A percentile compares a stretch with the other conserved stretches of the same genome.
Conservation (phyloP, 1,140 invertebrate species). For the Nylanderia fulva region DNA sequence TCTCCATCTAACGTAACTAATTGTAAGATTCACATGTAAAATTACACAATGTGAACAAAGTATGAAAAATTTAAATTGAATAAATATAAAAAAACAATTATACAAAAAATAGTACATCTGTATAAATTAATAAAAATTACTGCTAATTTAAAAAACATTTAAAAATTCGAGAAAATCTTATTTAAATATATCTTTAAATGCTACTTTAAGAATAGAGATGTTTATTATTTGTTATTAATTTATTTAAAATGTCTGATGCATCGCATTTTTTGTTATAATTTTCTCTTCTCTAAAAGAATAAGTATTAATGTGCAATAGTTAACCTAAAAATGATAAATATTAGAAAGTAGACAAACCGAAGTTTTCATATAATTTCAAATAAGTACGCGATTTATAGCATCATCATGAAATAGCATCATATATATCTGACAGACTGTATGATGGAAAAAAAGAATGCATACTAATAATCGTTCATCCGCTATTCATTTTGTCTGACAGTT, state of each 20-base stretch:
- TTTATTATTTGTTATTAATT: neutral
- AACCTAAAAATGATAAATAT: slow-evolving; percentile 54
- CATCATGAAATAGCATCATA: slow-evolving; percentile 26
- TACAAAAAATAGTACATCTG: neutral
- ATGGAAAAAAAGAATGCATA: neutral
- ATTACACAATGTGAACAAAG: neutral
- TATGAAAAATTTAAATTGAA: neutral
- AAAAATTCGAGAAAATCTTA: too few relatives aligned
- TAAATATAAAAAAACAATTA: neutral
- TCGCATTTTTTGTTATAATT: slow-evolving; percentile 14
- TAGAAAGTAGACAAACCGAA: slow-evolving; percentile 42
- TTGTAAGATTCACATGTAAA: neutral
- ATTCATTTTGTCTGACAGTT: slow-evolving; percentile 49
- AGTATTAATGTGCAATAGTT: neutral
- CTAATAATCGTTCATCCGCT: slow-evolving; percentile 26
- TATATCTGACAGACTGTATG: neutral
- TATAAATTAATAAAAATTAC: slow-evolving; percentile 4
- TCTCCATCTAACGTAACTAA: neutral
- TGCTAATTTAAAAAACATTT: neutral
- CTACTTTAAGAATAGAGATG: neutral
- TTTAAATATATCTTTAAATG: too few relatives aligned
- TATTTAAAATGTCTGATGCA: neutral
- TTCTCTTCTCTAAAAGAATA: slow-evolving; percentile 15
- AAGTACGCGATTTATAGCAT: slow-evolving; percentile 8
- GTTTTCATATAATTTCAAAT: slow-evolving; percentile 33